Evolutionary conservation across 1,140 invertebrate genomes (phyloP).

Genomic region (Melitaea cinxia): DNA sequence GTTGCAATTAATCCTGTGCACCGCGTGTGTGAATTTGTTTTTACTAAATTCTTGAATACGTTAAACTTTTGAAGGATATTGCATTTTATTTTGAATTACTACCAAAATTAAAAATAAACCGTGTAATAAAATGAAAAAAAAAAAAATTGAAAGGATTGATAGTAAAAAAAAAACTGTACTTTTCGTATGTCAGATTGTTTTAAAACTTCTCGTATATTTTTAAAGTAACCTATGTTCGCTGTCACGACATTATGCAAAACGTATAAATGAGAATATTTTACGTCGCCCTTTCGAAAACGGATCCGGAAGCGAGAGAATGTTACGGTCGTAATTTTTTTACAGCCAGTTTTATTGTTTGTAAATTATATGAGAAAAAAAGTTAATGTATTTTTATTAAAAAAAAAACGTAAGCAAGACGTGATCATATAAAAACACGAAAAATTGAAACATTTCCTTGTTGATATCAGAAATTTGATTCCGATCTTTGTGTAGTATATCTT

Average conservation of each 20-base stretch:
- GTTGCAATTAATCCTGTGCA: too few relatives aligned
- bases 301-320: not conserved
- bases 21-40: too few relatives aligned
- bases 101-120: too few relatives aligned
- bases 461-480: not conserved
- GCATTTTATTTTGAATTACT: too few relatives aligned
- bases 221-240: slow-evolving; percentile 5
- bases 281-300: not conserved
- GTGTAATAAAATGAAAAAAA: too few relatives aligned
- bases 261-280: not conserved
- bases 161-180: too few relatives aligned
- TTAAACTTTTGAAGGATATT: too few relatives aligned
- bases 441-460: not conserved
- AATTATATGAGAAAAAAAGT: not conserved
- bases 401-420: not conserved
- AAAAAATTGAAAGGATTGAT: too few relatives aligned
- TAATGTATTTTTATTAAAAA: not conserved
- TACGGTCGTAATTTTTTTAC: slow-evolving; percentile 10
- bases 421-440: not conserved
- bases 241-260: not conserved
- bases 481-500: not conserved
- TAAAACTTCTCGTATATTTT: not conserved
- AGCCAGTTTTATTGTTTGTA: not conserved
- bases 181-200: too few relatives aligned
- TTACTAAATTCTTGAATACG: too few relatives aligned